These are phyloP conservation scores for Chlamydotis undulata DNA, from an alignment of 2,113 vertebrate genomes.

Conservation along the genomic window DNA sequence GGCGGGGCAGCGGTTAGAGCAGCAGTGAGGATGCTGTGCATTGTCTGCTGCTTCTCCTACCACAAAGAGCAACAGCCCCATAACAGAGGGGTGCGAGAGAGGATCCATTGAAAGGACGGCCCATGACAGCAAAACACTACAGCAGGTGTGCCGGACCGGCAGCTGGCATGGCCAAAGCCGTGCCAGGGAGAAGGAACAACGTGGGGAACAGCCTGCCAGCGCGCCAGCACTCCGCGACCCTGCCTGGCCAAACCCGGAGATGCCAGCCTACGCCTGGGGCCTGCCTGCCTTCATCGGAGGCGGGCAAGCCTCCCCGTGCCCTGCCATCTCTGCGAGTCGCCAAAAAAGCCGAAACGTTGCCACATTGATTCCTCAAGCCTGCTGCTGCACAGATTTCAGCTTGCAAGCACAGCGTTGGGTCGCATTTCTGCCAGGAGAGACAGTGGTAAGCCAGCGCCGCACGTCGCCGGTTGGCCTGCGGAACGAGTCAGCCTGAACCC, in stretches of 20 bases:
- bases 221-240: accelerated
- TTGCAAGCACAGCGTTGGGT: background rate
- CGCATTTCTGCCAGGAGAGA: background rate
- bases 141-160: accelerated
- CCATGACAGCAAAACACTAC: no score
- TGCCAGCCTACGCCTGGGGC: accelerated
- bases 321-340: accelerated
- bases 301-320: accelerated
- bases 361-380: accelerated
- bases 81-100: accelerated
- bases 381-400: background rate
- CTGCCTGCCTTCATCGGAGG: no score
- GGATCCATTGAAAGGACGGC: background rate
- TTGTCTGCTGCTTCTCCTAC: no score
- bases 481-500: background rate
- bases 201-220: accelerated
- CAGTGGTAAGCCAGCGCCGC: background rate
- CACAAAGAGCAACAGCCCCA: accelerated
- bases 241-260: background rate
- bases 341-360: background rate
- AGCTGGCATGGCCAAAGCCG: background rate
- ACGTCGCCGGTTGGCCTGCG: accelerated
- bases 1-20: no score
- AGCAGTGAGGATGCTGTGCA: background rate
- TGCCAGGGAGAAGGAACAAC: background rate